Percentiles rank a stretch among this genome's conserved stretches.
Evolutionary conservation across 2,113 vertebrate genomes (phyloP).

Genomic region (Cyprinodon brontotheroides): DNA sequence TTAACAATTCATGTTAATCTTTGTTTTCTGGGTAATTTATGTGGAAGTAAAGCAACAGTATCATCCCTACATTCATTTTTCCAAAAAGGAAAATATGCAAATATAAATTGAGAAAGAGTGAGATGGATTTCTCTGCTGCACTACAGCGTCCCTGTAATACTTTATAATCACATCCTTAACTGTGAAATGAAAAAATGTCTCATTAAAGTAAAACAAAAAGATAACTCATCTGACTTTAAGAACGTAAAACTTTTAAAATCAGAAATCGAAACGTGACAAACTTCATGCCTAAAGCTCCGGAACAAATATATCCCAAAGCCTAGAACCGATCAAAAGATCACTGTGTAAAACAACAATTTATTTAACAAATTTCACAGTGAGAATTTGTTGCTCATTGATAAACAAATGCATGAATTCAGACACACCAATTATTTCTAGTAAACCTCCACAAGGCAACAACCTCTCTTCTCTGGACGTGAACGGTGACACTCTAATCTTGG

Average conservation of each 20-base stretch:
- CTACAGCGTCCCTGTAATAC: not conserved
- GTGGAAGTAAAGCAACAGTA: no score
- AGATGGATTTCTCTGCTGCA: not conserved
- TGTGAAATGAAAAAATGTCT: no score
- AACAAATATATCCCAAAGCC: no score
- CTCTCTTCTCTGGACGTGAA: constrained; percentile 28
- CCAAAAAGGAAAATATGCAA: not conserved
- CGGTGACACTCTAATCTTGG: constrained; percentile 65
- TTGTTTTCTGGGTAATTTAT: no score
- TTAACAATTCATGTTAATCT: no score
- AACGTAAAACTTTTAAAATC: not conserved
- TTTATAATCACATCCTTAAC: not conserved
- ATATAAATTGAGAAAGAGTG: not conserved
- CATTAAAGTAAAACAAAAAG: not conserved
- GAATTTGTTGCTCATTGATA: not conserved
- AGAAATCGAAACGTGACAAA: not conserved
- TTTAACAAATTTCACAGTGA: not conserved
- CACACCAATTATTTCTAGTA: not conserved
- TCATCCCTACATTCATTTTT: no score
- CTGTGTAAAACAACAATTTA: no score
- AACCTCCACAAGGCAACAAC: constrained; percentile 16
- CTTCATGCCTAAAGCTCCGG: no score
- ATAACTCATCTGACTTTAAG: not conserved
- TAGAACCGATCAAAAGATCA: no score
- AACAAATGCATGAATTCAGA: not conserved